Evolutionary conservation across 2,888 invertebrate species (phyloP).

Genomic region (Microchrysa polita): DNA sequence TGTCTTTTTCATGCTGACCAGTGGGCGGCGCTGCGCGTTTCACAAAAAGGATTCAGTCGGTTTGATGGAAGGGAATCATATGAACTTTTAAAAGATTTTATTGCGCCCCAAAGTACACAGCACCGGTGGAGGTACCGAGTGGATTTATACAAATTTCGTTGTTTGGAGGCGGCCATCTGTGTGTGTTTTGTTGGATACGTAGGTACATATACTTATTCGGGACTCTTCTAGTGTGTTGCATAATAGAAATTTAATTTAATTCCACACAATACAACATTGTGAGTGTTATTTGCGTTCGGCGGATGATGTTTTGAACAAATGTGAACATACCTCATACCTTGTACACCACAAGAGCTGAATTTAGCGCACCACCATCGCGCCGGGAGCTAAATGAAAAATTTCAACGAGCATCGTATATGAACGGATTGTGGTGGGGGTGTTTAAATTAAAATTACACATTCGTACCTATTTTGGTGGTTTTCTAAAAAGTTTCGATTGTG

Average conservation of each 20-base stretch:
- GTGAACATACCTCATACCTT: background rate
- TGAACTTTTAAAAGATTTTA: constrained; percentile 23
- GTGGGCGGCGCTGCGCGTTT: too few relatives aligned
- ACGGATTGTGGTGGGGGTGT: background rate
- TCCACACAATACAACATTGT: constrained; percentile 25
- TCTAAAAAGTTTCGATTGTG: background rate
- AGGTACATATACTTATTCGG: constrained; percentile 15
- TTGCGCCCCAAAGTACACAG: constrained; percentile 17
- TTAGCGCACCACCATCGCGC: background rate
- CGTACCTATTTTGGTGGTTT: background rate
- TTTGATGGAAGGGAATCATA: constrained; percentile 26
- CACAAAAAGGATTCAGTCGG: background rate
- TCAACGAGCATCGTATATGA: background rate
- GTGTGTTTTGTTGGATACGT: background rate
- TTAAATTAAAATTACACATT: constrained; percentile 2
- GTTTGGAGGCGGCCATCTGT: background rate
- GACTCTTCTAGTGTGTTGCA: constrained; percentile 5
- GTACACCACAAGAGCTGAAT: background rate
- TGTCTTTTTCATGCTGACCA: too few relatives aligned
- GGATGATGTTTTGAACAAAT: background rate
- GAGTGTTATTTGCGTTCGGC: constrained; percentile 14
- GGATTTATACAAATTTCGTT: background rate
- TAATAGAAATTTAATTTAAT: constrained; percentile 34
- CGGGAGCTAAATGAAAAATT: background rate
- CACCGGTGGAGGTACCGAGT: too few relatives aligned